phyloP scores from a whole-genome alignment of 2,113 vertebrate genomes.

The Equus przewalskii region DNA sequence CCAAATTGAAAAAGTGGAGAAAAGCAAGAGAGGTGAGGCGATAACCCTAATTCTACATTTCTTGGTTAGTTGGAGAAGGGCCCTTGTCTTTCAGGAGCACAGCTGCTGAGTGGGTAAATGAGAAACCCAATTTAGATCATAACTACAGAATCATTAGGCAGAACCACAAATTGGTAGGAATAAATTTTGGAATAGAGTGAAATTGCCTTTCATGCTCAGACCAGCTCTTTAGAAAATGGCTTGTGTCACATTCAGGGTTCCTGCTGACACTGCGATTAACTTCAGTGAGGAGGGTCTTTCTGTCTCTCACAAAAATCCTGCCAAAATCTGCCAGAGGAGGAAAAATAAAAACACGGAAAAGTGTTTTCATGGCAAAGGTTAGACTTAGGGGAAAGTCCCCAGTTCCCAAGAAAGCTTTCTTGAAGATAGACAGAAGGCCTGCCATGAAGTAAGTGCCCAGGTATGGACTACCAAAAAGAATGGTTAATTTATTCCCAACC shows the following conservation, averaged over 20 bases:
- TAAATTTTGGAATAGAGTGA: background rate
- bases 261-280: background rate
- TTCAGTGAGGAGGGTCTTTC: background rate
- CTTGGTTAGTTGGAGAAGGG: background rate
- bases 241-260: background rate
- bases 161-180: constrained; percentile 2
- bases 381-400: background rate
- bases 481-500: background rate
- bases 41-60: constrained; percentile 23
- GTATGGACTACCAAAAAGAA: background rate
- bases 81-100: background rate
- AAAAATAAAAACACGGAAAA: background rate
- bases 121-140: background rate
- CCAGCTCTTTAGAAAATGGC: background rate
- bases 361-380: background rate
- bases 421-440: background rate
- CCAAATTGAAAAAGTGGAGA: background rate
- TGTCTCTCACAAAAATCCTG: background rate
- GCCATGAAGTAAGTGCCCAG: background rate
- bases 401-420: background rate
- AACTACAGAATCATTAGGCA: background rate
- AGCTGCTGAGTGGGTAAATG: background rate
- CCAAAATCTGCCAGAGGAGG: background rate
- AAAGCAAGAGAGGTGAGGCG: background rate
- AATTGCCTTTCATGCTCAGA: background rate